Base-by-base conservation (phyloP, 2,888 invertebrate species). In the Lochmaea crataegi region DNA sequence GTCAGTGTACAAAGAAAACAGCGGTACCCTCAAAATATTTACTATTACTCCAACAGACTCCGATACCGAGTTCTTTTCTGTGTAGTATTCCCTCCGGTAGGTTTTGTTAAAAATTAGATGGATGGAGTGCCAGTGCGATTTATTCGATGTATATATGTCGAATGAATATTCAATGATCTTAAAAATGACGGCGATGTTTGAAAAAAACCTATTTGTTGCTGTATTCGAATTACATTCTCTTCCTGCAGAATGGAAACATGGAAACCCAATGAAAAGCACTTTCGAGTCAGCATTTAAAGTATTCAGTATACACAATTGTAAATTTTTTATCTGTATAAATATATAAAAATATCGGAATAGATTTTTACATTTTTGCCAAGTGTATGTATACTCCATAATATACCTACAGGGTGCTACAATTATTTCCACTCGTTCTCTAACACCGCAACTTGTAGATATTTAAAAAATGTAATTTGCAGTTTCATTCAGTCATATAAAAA, bases 61-160 rank as follows among this genome's bases (percentile, higher is more conserved):
- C 10, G 69, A 11, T 10, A 38, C 66, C 22, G 6, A 16, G 41
- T 57, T 45, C 71, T 38, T 61, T 26, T n/a, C 18, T 45, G 16
- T 32, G 58, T 22, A 42, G 42, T 41, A 70, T 57, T 72, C 70
- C 67, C 75, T 69, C 64, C 45, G 57, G 65, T 56, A 42, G 69
- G 60, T 72, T 72, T 67, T 67, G 75, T 73, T 68, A 60, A 71
- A 75, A 75, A 75, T 69, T 71, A 66, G 71, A 75, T 71, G 73
- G 72, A 75, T 75, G 70, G 69, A 57, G 66, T 71, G 68, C 64
- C 58, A 32, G 22, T 48, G 45, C 67, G 63, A 71, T 66, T 48
- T 67, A 71, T 74, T 74, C 64, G 22, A 67, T 74, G 67, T 71
- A 70, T 70, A 67, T 57, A 70, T 70, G 65, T 71, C 53, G 71